Base-by-base conservation (phyloP, 2,113 vertebrate genomes). In the Ptyas mucosa region DNA sequence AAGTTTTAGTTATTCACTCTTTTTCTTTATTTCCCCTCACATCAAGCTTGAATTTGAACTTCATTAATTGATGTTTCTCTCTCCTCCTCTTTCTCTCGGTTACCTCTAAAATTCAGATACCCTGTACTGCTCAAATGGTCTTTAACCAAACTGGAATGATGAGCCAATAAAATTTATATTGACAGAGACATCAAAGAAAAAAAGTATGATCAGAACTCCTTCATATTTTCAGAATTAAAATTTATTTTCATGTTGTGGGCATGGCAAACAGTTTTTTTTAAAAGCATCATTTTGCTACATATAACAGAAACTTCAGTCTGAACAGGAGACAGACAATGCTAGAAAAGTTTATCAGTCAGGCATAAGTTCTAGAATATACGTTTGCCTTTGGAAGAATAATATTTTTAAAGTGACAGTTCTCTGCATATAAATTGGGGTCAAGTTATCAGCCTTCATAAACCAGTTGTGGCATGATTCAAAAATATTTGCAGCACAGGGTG, bases 321-420 rank as follows among this genome's bases (percentile, higher is more conserved):
- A 92, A 26, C 93, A 90, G 93, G 69, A 86, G 92, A 46, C 12
- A 49, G 91, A 95, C 89, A 61, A 52, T 91, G 61, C 93, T 90
- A 94, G 88, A 92, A 92, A 95, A 64, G 75, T 1, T 34, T 88
- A 69, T 94, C 93, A 91, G 93, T 96, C 91, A 91, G 51, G 90
- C 94, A 69, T 12, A 0, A 9, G 92, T 97, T 96, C 90, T 75
- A 96, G 91, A 95, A 90, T 94, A 92, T 95, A 93, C 92, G 6
- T 95, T 96, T 93, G 89, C 21, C 94, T 95, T 93, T 93, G 85
- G 55, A 81, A 52, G 93, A 93, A 39, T 93, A 53, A 39, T n/a
- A 5, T 61, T 90, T 9, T 0, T 92, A 53, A 97, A 94, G 92
- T 89, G 49, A 93, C 85, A 93, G 39, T 92, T 95, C 93, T 18